A percentile compares a stretch with the other conserved stretches of the same genome.
Conservation (phyloP, 1,140 invertebrate species). For the Cardiocondyla obscurior region DNA sequence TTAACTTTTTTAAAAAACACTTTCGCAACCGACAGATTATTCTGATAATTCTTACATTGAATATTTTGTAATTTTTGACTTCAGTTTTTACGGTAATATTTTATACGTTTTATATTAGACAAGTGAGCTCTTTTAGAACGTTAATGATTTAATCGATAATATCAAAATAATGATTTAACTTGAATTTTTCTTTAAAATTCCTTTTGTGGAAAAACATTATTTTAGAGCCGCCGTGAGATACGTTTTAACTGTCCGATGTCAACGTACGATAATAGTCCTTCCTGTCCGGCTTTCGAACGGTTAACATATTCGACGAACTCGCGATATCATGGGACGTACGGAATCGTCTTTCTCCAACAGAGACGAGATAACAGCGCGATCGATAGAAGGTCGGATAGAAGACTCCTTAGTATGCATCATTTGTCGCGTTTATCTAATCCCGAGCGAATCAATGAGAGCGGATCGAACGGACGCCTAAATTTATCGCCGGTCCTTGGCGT, state of each 20-base stretch:
- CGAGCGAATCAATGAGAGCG: slow-evolving; percentile 39
- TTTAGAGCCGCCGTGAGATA: not conserved
- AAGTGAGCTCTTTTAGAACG: not conserved
- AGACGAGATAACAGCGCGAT: slow-evolving; percentile 24
- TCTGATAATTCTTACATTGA: not conserved
- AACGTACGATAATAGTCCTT: not conserved
- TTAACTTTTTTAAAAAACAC: slow-evolving; percentile 32
- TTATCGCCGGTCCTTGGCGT: slow-evolving; percentile 23
- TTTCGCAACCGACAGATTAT: not conserved
- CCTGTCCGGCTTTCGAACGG: not conserved
- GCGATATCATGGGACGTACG: not conserved
- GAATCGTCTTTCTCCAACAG: not conserved
- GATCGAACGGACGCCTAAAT: slow-evolving; percentile 42
- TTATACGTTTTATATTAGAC: too few relatives aligned
- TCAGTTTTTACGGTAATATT: not conserved
- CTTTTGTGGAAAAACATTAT: not conserved
- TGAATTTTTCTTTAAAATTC: too few relatives aligned
- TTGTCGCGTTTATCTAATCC: slow-evolving; percentile 50
- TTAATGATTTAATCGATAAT: not conserved
- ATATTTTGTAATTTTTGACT: not conserved
- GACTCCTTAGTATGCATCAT: slow-evolving; percentile 42
- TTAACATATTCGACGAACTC: slow-evolving; percentile 19
- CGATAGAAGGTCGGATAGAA: slow-evolving; percentile 18
- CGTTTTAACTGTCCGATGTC: not conserved
- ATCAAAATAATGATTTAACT: too few relatives aligned